Evolutionary conservation across 2,888 invertebrate genomes (phyloP), one percentile per base, ranked within the genome.

Genomic region (Serrognathus titanus): DNA sequence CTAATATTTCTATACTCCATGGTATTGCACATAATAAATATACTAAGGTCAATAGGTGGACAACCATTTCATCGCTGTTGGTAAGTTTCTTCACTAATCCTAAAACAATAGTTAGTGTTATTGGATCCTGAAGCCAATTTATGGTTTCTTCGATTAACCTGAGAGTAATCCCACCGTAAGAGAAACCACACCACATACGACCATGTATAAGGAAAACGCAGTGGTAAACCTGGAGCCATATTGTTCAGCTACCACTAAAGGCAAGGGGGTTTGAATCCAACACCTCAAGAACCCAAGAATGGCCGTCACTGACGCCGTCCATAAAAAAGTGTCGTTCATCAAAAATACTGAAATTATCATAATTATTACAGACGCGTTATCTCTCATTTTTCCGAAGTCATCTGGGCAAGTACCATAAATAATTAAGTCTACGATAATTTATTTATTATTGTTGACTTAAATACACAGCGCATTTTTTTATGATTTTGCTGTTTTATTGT

Each of bases 181-280:
- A 73, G 85, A 85, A 4, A 86, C 79, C 24, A 84, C 77, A 1
- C 89, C 90, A 60, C 85, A 86, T 56, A 89, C 83, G 20, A 89
- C 82, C 71, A 89, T 88, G 66, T 85, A 89, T 40, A 90, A 75
- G 0, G 89, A 87, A 66, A 89, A 83, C 0, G 89, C 90, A 1
- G 87, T 86, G 6, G 89, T 84, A 67, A 89, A 89, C 65, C 86
- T 81, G 48, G 89, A 84, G 1, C 85, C 83, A 51, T 87, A 83
- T 55, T 84, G 82, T 59, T 86, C 89, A 36, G 88, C 83, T 49
- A 90, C 84, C 2, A 89, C 82, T 9, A 90, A 78, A n/a, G 88
- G 85, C 62, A 89, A 74, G 3, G 88, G 81, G 5, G 89, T 88
- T 64, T 87, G 85, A 3, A 90, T 81, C 69, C 87, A 86, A 56